A percentile compares a stretch with the other conserved stretches of the same genome.
phyloP scores from a whole-genome alignment of 2,888 invertebrate genomes.

The Protonemura montana region DNA sequence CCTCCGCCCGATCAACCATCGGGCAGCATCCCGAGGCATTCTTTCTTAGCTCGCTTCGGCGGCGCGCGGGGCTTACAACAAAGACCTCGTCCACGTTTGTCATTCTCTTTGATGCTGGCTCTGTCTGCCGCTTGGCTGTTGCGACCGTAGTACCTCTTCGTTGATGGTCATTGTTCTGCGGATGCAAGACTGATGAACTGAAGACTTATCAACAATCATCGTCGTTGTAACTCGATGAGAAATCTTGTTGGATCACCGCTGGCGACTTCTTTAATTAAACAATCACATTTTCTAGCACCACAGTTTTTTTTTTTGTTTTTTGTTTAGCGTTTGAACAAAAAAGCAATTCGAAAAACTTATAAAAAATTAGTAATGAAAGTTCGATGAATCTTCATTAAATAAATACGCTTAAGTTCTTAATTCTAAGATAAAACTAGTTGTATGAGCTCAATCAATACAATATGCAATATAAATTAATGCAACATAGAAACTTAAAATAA shows the following conservation, averaged over 20 bases:
- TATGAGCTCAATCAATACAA: too few species aligned
- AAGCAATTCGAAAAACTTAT: neutral
- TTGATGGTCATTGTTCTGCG: neutral
- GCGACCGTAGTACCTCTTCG: neutral
- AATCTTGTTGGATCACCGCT: neutral
- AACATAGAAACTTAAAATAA: neutral
- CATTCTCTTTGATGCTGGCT: neutral
- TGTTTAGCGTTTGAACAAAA: neutral
- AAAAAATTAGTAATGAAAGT: neutral
- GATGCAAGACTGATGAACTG: neutral
- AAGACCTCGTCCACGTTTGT: neutral
- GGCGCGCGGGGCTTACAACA: neutral
- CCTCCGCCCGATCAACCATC: neutral
- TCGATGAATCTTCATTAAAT: neutral
- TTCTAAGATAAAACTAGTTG: too few species aligned
- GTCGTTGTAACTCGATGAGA: neutral
- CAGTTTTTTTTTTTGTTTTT: neutral
- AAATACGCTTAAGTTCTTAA: neutral
- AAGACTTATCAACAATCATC: neutral
- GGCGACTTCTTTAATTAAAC: neutral
- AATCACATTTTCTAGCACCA: neutral
- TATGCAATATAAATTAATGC: too few species aligned
- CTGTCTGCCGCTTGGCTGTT: neutral
- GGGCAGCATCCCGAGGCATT: neutral
- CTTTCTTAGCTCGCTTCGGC: neutral